Evolutionary conservation across 2,888 invertebrate genomes (phyloP).

Genomic region (Pogonocherus hispidulus): DNA sequence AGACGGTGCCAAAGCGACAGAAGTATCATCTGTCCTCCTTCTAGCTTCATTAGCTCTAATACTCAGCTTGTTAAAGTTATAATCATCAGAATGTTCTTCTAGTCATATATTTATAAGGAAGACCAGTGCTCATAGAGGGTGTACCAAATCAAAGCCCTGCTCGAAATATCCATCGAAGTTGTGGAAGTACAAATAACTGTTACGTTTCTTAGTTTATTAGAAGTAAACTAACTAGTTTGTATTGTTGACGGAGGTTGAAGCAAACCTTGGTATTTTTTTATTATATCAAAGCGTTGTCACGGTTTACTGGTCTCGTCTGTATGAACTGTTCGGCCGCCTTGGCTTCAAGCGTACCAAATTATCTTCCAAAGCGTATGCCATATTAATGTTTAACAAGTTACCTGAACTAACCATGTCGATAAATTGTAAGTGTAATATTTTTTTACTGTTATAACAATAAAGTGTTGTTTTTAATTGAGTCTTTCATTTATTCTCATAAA

Average conservation of each 20-base stretch:
- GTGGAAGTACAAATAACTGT: slow-evolving; percentile 13
- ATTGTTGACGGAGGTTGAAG: slow-evolving; percentile 1
- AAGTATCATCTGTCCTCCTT: not conserved
- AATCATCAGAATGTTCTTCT: not conserved
- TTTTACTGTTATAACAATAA: slow-evolving; percentile 35
- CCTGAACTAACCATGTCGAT: slow-evolving; percentile 24
- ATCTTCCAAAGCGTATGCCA: slow-evolving; percentile 32
- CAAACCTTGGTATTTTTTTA: not conserved
- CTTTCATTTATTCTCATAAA: not conserved
- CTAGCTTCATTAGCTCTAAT: not conserved
- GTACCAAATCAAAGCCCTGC: not conserved
- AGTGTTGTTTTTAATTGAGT: slow-evolving; percentile 6
- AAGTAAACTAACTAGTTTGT: not conserved
- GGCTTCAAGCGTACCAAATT: slow-evolving; percentile 13
- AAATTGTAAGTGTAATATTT: slow-evolving; percentile 27
- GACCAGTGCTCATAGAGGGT: not conserved
- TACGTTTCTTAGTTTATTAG: not conserved
- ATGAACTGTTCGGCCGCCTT: slow-evolving; percentile 13
- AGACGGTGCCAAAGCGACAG: slow-evolving; percentile 4
- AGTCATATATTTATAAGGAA: not conserved
- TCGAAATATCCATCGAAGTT: no score
- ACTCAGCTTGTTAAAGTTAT: not conserved
- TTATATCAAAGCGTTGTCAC: not conserved
- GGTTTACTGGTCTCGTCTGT: slow-evolving; percentile 1
- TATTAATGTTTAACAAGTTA: slow-evolving; percentile 29